Conservation (phyloP, 2,888 invertebrate species). For the Shargacucullia verbasci region DNA sequence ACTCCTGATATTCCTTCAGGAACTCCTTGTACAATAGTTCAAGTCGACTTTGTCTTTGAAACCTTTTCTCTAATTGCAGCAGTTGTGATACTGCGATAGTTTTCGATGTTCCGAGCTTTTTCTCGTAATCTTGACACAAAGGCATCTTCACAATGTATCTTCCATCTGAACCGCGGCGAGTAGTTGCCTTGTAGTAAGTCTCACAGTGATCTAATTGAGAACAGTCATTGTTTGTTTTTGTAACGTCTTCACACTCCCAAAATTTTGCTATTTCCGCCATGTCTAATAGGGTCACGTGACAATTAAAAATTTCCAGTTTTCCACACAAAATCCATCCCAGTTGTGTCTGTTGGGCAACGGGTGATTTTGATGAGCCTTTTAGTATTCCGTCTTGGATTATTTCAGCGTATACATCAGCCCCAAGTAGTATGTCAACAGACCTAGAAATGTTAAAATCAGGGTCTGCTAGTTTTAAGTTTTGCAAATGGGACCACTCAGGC, state of each 20-base stretch:
- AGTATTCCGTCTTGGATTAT: slow-evolving; percentile 4
- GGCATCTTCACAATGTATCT: slow-evolving; percentile 43
- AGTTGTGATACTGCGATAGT: slow-evolving; percentile 22
- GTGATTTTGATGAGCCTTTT: not conserved
- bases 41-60: not conserved
- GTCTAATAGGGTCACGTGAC: not conserved
- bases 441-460: slow-evolving; percentile 7
- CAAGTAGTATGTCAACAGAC: slow-evolving; percentile 5
- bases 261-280: slow-evolving; percentile 1
- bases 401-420: slow-evolving; percentile 8
- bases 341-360: slow-evolving; percentile 11
- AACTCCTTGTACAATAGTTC: not conserved
- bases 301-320: slow-evolving; percentile 6
- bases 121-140: slow-evolving; percentile 13
- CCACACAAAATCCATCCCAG: slow-evolving; percentile 19
- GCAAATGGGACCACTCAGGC: not conserved
- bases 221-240: not conserved
- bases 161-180: slow-evolving; percentile 11
- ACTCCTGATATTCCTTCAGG: not conserved
- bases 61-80: slow-evolving; percentile 17
- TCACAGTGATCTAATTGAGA: slow-evolving; percentile 30
- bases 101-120: slow-evolving; percentile 30
- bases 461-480: slow-evolving; percentile 10
- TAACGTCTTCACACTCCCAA: slow-evolving; percentile 9
- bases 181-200: slow-evolving; percentile 25